Conservation (phyloP, 2,888 invertebrate species). For the Aphelenchoides bicaudatus region DNA sequence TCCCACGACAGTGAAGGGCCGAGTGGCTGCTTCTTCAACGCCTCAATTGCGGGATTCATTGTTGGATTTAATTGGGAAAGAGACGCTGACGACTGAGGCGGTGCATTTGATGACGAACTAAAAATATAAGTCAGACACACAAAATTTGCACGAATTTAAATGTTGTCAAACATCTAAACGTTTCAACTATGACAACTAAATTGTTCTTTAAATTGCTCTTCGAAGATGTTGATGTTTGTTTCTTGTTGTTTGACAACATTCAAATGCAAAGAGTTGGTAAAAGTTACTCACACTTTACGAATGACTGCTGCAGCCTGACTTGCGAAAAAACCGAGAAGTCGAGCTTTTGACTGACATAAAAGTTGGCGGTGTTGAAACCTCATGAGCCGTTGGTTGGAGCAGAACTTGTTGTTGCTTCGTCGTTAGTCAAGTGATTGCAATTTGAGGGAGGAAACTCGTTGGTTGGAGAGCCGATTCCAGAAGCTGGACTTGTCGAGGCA, state of each 20-base stretch:
- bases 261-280: no score
- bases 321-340: conserved; percentile 11
- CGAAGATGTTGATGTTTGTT: neutral
- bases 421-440: conserved; percentile 1
- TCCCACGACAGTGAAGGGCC: conserved; percentile 57
- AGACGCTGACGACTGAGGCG: neutral
- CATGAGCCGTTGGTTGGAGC: conserved; percentile 4
- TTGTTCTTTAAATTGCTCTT: no score
- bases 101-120: conserved; percentile 3
- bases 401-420: conserved; percentile 20
- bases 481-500: conserved; percentile 17
- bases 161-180: no score
- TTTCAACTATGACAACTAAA: no score
- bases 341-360: neutral
- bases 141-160: no score
- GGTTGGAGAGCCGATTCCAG: conserved; percentile 6
- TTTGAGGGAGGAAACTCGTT: neutral
- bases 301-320: neutral
- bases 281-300: no score
- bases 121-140: no score
- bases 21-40: conserved; percentile 44
- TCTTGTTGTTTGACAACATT: neutral
- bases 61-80: no score
- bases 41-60: conserved; percentile 18
- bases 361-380: neutral